Conservation (phyloP, 2,888 invertebrate species). For the Timema cristinae region DNA sequence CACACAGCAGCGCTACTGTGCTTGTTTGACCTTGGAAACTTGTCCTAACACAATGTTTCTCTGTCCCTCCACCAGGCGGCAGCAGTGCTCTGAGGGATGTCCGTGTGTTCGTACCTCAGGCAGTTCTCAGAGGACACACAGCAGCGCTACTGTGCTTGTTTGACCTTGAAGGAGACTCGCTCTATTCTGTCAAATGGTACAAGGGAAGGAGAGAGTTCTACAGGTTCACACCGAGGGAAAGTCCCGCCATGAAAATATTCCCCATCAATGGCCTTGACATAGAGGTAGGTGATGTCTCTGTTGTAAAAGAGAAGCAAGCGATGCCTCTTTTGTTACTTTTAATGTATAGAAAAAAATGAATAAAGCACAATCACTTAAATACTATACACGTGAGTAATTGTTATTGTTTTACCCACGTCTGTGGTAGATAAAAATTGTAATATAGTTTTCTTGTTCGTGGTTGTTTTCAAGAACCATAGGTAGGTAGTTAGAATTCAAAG, state of each 20-base stretch:
- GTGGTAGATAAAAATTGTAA: too few relatives aligned
- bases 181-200: slow-evolving; percentile 69
- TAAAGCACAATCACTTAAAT: too few relatives aligned
- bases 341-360: too few relatives aligned
- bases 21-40: slow-evolving; percentile 54
- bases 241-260: slow-evolving; percentile 61
- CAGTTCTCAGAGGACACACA: slow-evolving; percentile 59
- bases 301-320: too few relatives aligned
- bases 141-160: slow-evolving; percentile 60
- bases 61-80: not conserved
- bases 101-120: slow-evolving; percentile 60
- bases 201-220: slow-evolving; percentile 61
- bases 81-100: slow-evolving; percentile 54
- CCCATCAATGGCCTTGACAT: slow-evolving; percentile 58
- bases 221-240: slow-evolving; percentile 59
- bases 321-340: too few relatives aligned
- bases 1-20: slow-evolving; percentile 60
- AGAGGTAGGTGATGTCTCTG: slow-evolving; percentile 47
- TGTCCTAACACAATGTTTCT: too few relatives aligned
- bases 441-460: too few relatives aligned
- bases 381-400: too few relatives aligned
- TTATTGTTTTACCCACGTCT: too few relatives aligned
- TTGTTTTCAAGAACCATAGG: too few relatives aligned
- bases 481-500: too few relatives aligned
- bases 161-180: slow-evolving; percentile 60